Evolutionary conservation across 2,888 invertebrate genomes (phyloP), one percentile per base, ranked within the genome.

Genomic region (Endomychus coccineus): DNA sequence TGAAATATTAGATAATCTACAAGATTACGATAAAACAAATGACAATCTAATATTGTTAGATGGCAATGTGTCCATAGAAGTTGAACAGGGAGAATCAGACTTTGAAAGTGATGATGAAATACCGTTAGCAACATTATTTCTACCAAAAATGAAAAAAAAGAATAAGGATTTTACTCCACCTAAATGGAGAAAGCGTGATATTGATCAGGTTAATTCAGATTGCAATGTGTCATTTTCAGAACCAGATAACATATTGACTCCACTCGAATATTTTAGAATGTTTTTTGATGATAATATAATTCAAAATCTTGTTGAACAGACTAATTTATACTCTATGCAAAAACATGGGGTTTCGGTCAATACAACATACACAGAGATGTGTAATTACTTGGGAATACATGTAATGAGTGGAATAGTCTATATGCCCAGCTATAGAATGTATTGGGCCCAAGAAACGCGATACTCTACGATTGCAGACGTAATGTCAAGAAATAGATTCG

Each of bases 401-500:
- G 30, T 52, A 14, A 13, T 48, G 12, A 35, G 34, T 25, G 44
- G 47, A 9, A 46, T 50, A 29, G 42, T 49, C 3, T 33, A 40
- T 27, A 45, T 53, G 44, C 45, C 50, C 6, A 38, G 43, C 23
- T 49, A 50, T 21, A 17, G 43, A 17, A 49, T 50, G 48, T 51
- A 47, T 35, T 50, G 53, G 49, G 46, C 44, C n/a, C 22, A 40
- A 13, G 44, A 36, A 24, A 48, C 44, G 17, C 27, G 50, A 28
- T 48, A 27, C 37, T 12, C 46, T 15, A 40, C 38, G 12, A 43
- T 50, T 38, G 49, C 48, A 9, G 49, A 52, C 34, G 36, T 39
- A 6, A 52, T 50, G 50, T 35, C 44, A 10, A 35, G 48, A 29
- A 51, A 50, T 36, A 15, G 47, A 23, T 53, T 53, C 34, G 44